Evolutionary conservation across 2,888 invertebrate genomes (phyloP), one percentile per base, ranked within the genome.

Genomic region (Megalurothrips usitatus): DNA sequence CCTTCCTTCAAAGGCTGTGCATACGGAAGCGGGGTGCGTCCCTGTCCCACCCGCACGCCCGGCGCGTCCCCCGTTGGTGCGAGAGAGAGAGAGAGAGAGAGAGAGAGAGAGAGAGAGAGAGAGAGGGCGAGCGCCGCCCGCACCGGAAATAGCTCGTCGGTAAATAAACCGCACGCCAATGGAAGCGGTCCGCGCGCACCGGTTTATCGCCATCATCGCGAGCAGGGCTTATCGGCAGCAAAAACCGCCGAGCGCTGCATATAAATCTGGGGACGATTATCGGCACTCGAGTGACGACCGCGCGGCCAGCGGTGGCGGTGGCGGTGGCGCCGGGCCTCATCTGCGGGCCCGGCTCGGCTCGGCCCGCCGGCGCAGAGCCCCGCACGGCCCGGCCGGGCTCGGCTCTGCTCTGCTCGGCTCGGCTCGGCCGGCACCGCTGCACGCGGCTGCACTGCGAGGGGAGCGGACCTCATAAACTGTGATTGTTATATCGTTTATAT

Each of bases 401-500:
- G 34, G 34, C 34, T 6, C 34, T 43, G 10, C 49, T 11, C 49
- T 49, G 49, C 19, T 3, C 52, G 1, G 52, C 52, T 6, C 34
- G 34, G 52, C 52, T 10, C 52, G 14, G 52, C 52, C 52, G 2
- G 14, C 52, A 52, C 34, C 34, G 34, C 34, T 43, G 34, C 34
- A 43, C 34, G 34, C 34, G 3, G 14, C 52, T 52, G 52, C 52
- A 12, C 14, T 52, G 19, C 19, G 52, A 10, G 52, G 2, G 52
- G 12, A 10, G 19, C 6, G 52, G 52, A 9, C 23, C 68, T 75
- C 68, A 26, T 75, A 75, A 75, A 75, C 68, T 26, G 23, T 75
- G 68, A 75, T 75, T 75, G 68, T 75, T 75, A 75, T 75, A 75
- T 75, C 68, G 23, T 75, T 75, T 75, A 26, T 75, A 26, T 23